Evolutionary conservation across 2,888 invertebrate species (phyloP).

Genomic region (Siphlonurus alternatus): DNA sequence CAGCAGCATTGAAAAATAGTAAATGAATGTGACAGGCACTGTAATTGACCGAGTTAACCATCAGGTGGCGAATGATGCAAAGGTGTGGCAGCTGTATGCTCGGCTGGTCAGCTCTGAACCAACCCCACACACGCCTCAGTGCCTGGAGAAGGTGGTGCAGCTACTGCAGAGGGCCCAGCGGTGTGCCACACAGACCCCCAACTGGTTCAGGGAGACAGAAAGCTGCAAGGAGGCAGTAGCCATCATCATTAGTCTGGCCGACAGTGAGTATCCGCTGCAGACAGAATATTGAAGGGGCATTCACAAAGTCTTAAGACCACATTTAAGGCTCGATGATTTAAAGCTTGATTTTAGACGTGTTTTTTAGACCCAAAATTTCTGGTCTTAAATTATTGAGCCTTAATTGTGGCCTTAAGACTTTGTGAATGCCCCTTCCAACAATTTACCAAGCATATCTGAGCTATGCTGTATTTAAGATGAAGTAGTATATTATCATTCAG

Average conservation of each 20-base stretch:
- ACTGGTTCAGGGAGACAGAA: slow-evolving; percentile 29
- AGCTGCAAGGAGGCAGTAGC: slow-evolving; percentile 43
- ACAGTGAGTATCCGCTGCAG: slow-evolving; percentile 19
- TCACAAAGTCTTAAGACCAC: too few relatives aligned
- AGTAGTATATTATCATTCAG: too few relatives aligned
- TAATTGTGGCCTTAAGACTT: not conserved
- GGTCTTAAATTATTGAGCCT: too few relatives aligned
- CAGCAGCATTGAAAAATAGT: too few relatives aligned
- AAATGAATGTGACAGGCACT: too few relatives aligned
- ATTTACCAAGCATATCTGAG: too few relatives aligned
- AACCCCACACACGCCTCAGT: slow-evolving; percentile 21
- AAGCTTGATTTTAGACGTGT: too few relatives aligned
- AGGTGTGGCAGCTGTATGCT: slow-evolving; percentile 71
- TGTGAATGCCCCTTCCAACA: not conserved
- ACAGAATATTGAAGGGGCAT: not conserved
- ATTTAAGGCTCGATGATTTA: too few relatives aligned
- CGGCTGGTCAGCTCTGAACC: slow-evolving; percentile 29
- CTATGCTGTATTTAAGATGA: too few relatives aligned
- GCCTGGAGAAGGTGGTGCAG: slow-evolving; percentile 39
- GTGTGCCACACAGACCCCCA: slow-evolving; percentile 45
- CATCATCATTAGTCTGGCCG: slow-evolving; percentile 38
- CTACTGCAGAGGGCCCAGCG: slow-evolving; percentile 62
- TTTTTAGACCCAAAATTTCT: too few relatives aligned
- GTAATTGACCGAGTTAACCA: too few relatives aligned
- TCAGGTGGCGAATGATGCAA: slow-evolving; percentile 41